phyloP scores from a whole-genome alignment of 2,113 vertebrate species.

The Nibea albiflora region DNA sequence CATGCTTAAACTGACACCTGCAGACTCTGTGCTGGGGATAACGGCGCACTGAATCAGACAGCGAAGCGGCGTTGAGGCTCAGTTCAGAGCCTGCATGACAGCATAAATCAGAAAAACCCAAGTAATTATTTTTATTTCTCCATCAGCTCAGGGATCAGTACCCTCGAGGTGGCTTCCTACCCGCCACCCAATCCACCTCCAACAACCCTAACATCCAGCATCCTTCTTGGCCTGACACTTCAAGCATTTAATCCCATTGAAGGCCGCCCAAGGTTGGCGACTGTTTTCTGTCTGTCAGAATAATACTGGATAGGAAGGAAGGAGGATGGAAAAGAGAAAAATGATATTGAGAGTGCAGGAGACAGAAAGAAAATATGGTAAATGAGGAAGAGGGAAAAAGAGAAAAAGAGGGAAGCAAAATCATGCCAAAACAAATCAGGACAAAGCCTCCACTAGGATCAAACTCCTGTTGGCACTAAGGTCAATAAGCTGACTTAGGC shows the following conservation, averaged over 20 bases:
- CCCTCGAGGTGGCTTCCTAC: conserved; percentile 55
- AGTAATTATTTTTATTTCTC: conserved; percentile 68
- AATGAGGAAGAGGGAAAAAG: conserved; percentile 1
- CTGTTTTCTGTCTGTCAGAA: conserved; percentile 41
- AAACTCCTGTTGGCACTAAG: conserved; percentile 9
- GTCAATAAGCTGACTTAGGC: conserved; percentile 41
- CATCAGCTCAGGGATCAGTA: conserved; percentile 59
- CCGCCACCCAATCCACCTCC: conserved; percentile 11
- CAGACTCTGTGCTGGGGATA: conserved; percentile 53
- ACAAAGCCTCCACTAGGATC: conserved; percentile 34
- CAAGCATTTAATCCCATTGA: conserved; percentile 48
- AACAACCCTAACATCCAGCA: conserved; percentile 35
- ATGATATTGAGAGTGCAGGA: background rate
- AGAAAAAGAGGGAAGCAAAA: conserved; percentile 16
- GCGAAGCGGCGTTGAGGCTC: conserved; percentile 6
- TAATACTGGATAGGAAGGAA: background rate
- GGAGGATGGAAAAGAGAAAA: background rate
- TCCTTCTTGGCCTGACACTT: conserved; percentile 49
- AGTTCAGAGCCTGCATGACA: conserved; percentile 23
- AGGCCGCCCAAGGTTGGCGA: conserved; percentile 33
- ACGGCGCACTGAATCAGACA: conserved; percentile 58
- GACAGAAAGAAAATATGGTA: background rate
- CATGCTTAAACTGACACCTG: conserved; percentile 67
- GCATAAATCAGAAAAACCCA: conserved; percentile 58
- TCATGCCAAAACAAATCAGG: conserved; percentile 42